These are phyloP conservation scores for Meloidogyne floridensis DNA, from an alignment of 1,140 invertebrate genomes.

Conservation along the genomic window DNA sequence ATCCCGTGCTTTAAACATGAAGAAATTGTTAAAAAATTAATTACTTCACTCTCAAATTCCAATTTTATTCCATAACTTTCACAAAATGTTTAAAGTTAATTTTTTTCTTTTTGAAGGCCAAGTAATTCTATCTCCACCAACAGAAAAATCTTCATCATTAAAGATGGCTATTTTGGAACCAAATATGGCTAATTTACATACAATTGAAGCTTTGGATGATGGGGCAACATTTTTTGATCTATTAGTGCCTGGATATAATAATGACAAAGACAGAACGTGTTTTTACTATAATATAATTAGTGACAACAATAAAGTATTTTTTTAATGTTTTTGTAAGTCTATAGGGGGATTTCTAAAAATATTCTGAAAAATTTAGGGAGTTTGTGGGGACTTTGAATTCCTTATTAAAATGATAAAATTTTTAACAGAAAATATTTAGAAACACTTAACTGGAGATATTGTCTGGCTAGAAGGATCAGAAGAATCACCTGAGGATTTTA, in stretches of 20 bases:
- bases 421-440: neutral
- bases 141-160: constrained; percentile 14
- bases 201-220: constrained; percentile 47
- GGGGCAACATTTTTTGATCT: constrained; percentile 51
- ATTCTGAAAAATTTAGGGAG: no score
- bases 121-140: constrained; percentile 1
- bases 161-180: constrained; percentile 42
- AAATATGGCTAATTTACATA: constrained; percentile 32
- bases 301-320: neutral
- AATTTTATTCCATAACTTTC: no score
- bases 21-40: no score
- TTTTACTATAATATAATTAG: constrained; percentile 33
- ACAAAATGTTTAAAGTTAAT: neutral
- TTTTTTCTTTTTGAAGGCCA: neutral
- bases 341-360: neutral
- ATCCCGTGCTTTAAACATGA: no score
- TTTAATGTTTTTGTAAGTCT: neutral
- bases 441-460: constrained; percentile 14
- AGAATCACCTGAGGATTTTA: constrained; percentile 20
- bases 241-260: constrained; percentile 44
- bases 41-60: no score
- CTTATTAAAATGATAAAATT: neutral
- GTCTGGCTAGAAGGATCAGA: constrained; percentile 29
- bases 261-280: constrained; percentile 27
- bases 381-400: no score